phyloP scores from a whole-genome alignment of 2,888 invertebrate species.

The Chrysotoxum bicinctum region DNA sequence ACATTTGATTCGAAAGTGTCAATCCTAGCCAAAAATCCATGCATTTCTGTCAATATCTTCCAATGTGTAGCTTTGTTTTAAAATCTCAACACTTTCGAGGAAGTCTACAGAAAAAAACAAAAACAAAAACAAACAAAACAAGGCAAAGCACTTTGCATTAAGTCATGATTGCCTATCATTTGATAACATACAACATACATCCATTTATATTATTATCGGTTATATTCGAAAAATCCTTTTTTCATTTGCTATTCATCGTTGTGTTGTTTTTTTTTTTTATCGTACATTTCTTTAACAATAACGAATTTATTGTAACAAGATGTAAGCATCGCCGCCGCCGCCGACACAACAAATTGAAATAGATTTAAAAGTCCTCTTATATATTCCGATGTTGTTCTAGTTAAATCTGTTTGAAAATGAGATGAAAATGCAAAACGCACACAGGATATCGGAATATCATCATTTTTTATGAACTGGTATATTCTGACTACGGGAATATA shows the following conservation, averaged over 20 bases:
- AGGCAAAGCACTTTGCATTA: not conserved
- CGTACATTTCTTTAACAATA: conserved; percentile 3
- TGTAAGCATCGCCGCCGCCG: conserved; percentile 41
- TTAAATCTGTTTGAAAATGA: conserved; percentile 70
- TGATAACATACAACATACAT: not conserved
- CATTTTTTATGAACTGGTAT: conserved; percentile 58
- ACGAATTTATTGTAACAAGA: conserved; percentile 26
- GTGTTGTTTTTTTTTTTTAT: conserved; percentile 1
- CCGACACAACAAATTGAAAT: conserved; percentile 69
- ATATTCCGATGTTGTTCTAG: conserved; percentile 69
- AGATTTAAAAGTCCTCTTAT: conserved; percentile 56
- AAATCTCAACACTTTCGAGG: too few relatives aligned
- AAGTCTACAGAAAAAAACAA: too few relatives aligned
- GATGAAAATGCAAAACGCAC: conserved; percentile 65
- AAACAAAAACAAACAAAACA: not conserved
- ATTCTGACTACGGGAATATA: conserved; percentile 16
- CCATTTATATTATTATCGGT: conserved; percentile 2
- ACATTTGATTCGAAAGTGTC: too few relatives aligned
- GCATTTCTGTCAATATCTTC: too few relatives aligned
- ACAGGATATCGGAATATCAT: conserved; percentile 54
- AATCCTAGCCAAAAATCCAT: too few relatives aligned
- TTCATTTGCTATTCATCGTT: not conserved
- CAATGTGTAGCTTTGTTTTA: too few relatives aligned
- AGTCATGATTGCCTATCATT: not conserved
- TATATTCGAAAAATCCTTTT: not conserved